Evolutionary conservation across 2,113 vertebrate genomes (phyloP).

Genomic region (Cyanoderma ruficeps): DNA sequence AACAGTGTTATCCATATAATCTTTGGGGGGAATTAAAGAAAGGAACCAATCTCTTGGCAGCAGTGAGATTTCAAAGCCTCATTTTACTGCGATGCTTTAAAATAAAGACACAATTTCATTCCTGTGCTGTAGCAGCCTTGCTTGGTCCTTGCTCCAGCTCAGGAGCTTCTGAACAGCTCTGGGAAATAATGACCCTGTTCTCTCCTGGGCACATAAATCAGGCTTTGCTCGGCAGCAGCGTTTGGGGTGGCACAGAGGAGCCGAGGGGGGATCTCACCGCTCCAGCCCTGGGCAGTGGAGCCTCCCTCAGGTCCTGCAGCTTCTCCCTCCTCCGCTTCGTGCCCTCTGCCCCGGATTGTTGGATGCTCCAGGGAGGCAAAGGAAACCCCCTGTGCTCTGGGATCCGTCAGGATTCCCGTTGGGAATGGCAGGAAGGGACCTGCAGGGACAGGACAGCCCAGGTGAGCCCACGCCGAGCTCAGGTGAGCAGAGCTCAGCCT

Average conservation of each 20-base stretch:
- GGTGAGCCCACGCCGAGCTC: not conserved
- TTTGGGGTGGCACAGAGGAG: not conserved
- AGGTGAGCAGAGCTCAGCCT: not conserved
- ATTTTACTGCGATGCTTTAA: constrained; percentile 47
- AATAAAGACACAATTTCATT: constrained; percentile 25
- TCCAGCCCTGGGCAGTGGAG: not conserved
- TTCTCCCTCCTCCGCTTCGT: not conserved
- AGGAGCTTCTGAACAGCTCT: not conserved
- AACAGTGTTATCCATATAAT: constrained; percentile 27
- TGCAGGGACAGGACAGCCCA: not conserved
- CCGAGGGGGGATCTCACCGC: not conserved
- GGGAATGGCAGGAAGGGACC: not conserved
- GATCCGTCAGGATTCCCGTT: rapidly evolving
- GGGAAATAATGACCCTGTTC: not conserved
- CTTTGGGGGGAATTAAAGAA: constrained; percentile 19
- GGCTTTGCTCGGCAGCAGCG: not conserved
- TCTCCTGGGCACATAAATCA: not conserved
- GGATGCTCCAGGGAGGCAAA: not conserved
- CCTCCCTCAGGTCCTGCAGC: not conserved
- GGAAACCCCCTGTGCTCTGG: not conserved
- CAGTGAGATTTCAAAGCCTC: constrained; percentile 43
- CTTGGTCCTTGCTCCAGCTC: not conserved
- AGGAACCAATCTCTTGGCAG: constrained; percentile 40
- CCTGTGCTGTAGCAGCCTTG: not conserved
- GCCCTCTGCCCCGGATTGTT: not conserved